Evolutionary conservation across 2,113 vertebrate genomes (phyloP), one percentile per base, ranked within the genome.

Genomic region (Gobio gobio): DNA sequence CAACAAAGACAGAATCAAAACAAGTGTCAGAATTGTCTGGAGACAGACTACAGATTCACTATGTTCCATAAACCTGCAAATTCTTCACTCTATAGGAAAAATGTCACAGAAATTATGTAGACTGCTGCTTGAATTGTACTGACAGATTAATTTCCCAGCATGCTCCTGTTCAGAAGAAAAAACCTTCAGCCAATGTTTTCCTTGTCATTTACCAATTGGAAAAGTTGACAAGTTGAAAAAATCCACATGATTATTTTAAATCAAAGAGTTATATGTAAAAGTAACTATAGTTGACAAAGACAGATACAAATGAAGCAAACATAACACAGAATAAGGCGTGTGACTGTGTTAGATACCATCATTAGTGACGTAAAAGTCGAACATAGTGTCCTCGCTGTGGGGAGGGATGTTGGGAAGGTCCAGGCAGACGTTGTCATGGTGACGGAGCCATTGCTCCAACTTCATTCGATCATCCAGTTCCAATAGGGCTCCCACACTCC

Each of bases 401-500:
- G 78, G 49, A 3, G 88, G 88, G 83, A 96, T 93, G 2, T 85
- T 87, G 0, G 96, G 97, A 90, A 99, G 93, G 87, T 96, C 95
- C 64, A 97, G 91, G 36, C 83, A 78, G 80, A 95, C 87, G 2
- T 26, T 68, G 22, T 93, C 88, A 79, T 94, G 94, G 0, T 87
- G 89, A 70, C 95, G 93, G 56, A 99, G 95, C 97, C 97, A 98
- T 10, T 77, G 86, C 83, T 99, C 98, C 94, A 99, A 89, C 86
- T 93, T 96, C 73, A 85, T 90, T 58, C 97, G 94, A 87, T 97
- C 96, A 0, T 96, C 96, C 74, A 93, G 88, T 82, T 99, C 98
- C 66, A 99, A 91, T 54, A 95, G 64, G 0, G 98, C 97, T 18
- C 98, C 98, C 0, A 97, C 6, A 43, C 98, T 99, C 98, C 98